phyloP scores from a whole-genome alignment of 2,888 invertebrate species.

The Dicyrtomina minuta region DNA sequence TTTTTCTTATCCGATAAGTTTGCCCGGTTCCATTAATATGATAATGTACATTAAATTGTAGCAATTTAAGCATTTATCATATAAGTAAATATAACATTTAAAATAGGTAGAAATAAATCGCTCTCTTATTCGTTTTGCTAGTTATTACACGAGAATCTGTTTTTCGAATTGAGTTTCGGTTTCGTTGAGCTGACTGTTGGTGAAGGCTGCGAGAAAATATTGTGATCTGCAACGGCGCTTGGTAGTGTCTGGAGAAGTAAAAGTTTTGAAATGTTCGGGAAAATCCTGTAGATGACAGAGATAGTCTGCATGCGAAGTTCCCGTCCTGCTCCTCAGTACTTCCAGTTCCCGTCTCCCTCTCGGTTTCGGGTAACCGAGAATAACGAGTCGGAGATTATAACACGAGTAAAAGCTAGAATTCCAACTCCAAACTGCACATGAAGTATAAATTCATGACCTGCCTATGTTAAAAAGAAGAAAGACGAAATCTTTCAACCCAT shows the following conservation, averaged over 20 bases:
- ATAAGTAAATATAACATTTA: too few species aligned
- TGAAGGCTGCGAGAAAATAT: not conserved
- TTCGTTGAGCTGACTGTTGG: too few species aligned
- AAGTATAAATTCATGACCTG: not conserved
- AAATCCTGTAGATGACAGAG: conserved; percentile 21
- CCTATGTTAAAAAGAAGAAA: not conserved
- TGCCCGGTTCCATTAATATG: too few species aligned
- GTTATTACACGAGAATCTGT: too few species aligned
- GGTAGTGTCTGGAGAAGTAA: not conserved
- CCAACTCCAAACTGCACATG: not conserved
- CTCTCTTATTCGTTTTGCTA: too few species aligned
- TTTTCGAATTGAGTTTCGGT: too few species aligned
- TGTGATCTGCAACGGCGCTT: conserved; percentile 2
- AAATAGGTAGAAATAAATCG: too few species aligned
- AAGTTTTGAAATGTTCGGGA: not conserved
- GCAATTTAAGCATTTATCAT: too few species aligned
- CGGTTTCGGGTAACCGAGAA: not conserved
- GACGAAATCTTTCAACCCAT: not conserved
- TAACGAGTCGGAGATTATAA: not conserved
- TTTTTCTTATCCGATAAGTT: too few species aligned
- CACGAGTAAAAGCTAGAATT: too few species aligned
- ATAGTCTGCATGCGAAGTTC: not conserved
- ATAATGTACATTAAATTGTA: too few species aligned
- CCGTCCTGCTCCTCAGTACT: not conserved
- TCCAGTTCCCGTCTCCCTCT: not conserved